Evolutionary conservation across 92 coral and sea anemone genomes (phyloP).

Genomic region (Nematostella vectensis): DNA sequence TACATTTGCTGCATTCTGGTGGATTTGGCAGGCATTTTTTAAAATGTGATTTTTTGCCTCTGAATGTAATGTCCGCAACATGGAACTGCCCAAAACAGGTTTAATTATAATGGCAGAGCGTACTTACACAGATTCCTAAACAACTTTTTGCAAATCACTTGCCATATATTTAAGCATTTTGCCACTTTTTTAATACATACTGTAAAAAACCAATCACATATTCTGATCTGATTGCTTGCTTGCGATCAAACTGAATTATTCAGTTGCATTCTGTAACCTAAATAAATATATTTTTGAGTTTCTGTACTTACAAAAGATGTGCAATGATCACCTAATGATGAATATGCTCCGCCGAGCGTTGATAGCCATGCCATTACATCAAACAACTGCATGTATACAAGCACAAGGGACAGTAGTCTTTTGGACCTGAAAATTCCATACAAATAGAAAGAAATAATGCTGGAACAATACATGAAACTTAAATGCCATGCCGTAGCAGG

Average conservation of each 20-base stretch:
- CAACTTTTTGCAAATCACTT: too few relatives aligned
- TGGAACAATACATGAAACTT: too few relatives aligned
- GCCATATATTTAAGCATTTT: too few relatives aligned
- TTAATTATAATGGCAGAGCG: too few relatives aligned
- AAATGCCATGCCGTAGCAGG: too few relatives aligned
- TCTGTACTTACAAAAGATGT: constrained; percentile 41
- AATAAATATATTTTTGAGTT: too few relatives aligned
- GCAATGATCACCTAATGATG: constrained; percentile 87
- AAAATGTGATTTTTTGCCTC: constrained; percentile 30
- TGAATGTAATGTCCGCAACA: constrained; percentile 44
- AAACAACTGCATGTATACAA: constrained; percentile 58
- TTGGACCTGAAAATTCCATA: constrained; percentile 40
- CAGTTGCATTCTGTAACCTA: too few relatives aligned
- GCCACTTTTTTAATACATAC: too few relatives aligned
- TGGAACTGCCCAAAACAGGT: constrained; percentile 40
- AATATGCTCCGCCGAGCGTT: constrained; percentile 97
- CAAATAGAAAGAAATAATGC: background rate
- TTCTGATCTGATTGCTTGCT: too few relatives aligned
- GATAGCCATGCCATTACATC: constrained; percentile 93
- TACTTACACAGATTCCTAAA: too few relatives aligned
- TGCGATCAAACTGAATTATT: too few relatives aligned
- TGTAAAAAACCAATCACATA: too few relatives aligned
- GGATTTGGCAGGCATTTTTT: constrained; percentile 14
- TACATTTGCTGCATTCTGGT: constrained; percentile 16
- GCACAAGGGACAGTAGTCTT: constrained; percentile 40